These are phyloP conservation scores for Trichogramma evanescens DNA, from an alignment of 2,888 invertebrate species.

Conservation along the genomic window DNA sequence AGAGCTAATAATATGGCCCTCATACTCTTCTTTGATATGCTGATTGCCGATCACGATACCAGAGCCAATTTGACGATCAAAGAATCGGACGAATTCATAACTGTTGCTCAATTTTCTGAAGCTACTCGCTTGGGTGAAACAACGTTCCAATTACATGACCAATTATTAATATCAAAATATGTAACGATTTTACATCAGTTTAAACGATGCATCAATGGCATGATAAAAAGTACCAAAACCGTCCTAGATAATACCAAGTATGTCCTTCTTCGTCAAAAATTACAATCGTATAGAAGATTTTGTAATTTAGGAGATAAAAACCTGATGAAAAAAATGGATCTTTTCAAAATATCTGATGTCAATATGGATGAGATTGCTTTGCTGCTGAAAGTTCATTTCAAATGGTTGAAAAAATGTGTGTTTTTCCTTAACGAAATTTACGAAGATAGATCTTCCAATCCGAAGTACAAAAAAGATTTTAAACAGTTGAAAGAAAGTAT, in stretches of 20 bases:
- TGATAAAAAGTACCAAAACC: slow-evolving; percentile 38
- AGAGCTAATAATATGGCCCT: slow-evolving; percentile 47
- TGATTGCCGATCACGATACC: slow-evolving; percentile 24
- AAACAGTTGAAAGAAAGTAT: slow-evolving; percentile 34
- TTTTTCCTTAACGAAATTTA: slow-evolving; percentile 25
- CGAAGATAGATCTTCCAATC: slow-evolving; percentile 11
- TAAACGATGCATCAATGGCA: slow-evolving; percentile 46
- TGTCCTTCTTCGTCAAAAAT: slow-evolving; percentile 47
- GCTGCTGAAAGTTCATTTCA: slow-evolving; percentile 63
- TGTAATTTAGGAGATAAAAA: slow-evolving; percentile 43
- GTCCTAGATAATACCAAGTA: slow-evolving; percentile 32
- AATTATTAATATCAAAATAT: slow-evolving; percentile 53
- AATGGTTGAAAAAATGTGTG: slow-evolving; percentile 62
- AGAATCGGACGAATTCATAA: slow-evolving; percentile 36
- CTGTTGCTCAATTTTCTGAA: slow-evolving; percentile 51
- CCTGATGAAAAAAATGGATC: slow-evolving; percentile 13
- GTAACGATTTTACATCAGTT: slow-evolving; percentile 48
- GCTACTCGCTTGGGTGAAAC: slow-evolving; percentile 46
- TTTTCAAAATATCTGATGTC: slow-evolving; percentile 35
- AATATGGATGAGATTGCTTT: slow-evolving; percentile 52
- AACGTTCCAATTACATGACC: slow-evolving; percentile 50
- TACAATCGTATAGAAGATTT: slow-evolving; percentile 55
- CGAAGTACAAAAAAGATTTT: slow-evolving; percentile 26
- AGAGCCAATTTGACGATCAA: slow-evolving; percentile 29
- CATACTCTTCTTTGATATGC: slow-evolving; percentile 48